Conservation (phyloP, 2,113 vertebrate genomes). For the Psilopsiagon aurifrons region DNA sequence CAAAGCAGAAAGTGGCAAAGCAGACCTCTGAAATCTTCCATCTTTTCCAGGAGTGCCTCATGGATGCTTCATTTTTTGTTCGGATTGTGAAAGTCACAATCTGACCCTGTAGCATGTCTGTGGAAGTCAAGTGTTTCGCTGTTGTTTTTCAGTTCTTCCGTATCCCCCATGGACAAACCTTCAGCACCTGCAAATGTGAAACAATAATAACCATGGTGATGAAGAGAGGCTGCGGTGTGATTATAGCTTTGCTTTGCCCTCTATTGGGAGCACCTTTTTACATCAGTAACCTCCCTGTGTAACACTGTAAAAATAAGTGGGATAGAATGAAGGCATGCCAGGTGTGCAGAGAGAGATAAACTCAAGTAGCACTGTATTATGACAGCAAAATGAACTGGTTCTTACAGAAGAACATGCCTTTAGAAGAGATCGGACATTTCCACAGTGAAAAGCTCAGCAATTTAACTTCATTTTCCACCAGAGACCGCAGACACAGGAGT, state of each 20-base stretch:
- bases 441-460: neutral
- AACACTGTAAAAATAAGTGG: neutral
- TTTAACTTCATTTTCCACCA: neutral
- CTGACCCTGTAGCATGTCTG: neutral
- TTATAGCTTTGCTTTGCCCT: neutral
- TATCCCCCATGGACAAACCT: neutral
- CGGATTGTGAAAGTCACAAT: neutral
- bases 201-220: neutral
- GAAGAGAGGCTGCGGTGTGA: neutral
- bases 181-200: neutral
- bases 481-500: neutral
- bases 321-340: neutral
- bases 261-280: neutral
- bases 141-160: neutral
- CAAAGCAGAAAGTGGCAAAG: neutral
- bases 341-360: slow-evolving; percentile 42
- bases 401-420: neutral
- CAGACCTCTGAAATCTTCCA: neutral
- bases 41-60: neutral
- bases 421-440: neutral
- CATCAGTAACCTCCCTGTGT: neutral
- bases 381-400: neutral
- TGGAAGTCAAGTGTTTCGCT: neutral
- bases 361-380: neutral
- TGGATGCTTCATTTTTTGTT: neutral